Evolutionary conservation across 2,888 invertebrate genomes (phyloP).

Genomic region (Ichneumon xanthorius): DNA sequence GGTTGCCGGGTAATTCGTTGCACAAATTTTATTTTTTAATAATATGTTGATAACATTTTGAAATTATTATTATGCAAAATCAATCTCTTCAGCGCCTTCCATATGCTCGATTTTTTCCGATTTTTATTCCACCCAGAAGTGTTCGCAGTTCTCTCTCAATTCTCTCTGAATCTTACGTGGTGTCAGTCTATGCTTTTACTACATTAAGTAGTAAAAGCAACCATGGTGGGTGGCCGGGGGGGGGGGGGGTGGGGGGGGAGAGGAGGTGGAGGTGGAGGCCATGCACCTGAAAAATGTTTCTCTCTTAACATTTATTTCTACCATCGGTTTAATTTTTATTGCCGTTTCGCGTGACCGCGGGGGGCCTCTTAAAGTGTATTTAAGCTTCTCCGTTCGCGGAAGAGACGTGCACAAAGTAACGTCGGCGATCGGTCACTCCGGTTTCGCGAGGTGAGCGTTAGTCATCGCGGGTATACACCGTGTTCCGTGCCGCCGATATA

Average conservation of each 20-base stretch:
- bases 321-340: background rate
- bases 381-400: slow-evolving; percentile 40
- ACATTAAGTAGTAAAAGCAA: background rate
- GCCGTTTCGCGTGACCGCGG: slow-evolving; percentile 11
- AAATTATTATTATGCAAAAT: too few species aligned
- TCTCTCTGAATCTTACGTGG: too few species aligned
- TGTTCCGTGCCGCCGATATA: slow-evolving; percentile 30
- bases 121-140: too few species aligned
- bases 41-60: too few species aligned
- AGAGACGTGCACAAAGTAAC: slow-evolving; percentile 41
- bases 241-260: background rate
- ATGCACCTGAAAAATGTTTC: slow-evolving; percentile 10
- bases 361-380: slow-evolving; percentile 38
- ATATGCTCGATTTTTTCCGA: too few species aligned
- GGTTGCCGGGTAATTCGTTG: too few species aligned
- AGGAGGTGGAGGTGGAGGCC: background rate
- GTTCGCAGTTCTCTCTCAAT: too few species aligned
- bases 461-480: slow-evolving; percentile 40
- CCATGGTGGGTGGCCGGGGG: background rate
- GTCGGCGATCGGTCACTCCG: slow-evolving; percentile 37
- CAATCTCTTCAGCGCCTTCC: too few species aligned
- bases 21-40: too few species aligned
- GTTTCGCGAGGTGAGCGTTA: slow-evolving; percentile 54
- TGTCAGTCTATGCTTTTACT: too few species aligned
- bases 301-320: background rate